Evolutionary conservation across 1,140 invertebrate genomes (phyloP).

Genomic region (Drosophila paulistorum): DNA sequence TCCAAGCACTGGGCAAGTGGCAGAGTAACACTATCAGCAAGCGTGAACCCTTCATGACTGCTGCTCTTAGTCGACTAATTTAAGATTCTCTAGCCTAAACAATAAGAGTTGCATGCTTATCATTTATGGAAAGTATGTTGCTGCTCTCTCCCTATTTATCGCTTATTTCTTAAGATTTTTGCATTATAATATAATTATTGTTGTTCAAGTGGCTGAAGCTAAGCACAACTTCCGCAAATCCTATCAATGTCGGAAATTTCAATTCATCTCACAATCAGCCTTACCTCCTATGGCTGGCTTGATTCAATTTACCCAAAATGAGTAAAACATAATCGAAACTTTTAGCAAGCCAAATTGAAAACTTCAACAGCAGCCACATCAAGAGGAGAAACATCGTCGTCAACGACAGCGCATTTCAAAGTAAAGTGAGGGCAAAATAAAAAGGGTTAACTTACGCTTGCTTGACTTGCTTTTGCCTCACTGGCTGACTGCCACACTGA

Average conservation of each 20-base stretch:
- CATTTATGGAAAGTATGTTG: neutral
- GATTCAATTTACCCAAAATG: conserved; percentile 54
- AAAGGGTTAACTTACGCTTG: conserved; percentile 16
- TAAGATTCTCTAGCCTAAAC: neutral
- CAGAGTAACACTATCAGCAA: conserved; percentile 22
- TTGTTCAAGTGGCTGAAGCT: conserved; percentile 17
- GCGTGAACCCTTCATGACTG: conserved; percentile 34
- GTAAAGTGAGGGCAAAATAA: neutral
- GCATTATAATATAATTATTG: conserved; percentile 12
- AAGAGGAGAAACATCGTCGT: neutral
- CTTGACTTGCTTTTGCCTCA: conserved; percentile 11
- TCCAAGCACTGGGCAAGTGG: conserved; percentile 4
- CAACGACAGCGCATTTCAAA: conserved; percentile 19
- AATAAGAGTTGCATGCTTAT: neutral
- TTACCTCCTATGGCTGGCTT: conserved; percentile 11
- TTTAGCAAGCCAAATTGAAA: conserved; percentile 40
- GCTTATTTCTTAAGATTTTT: neutral
- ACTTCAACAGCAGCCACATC: conserved; percentile 26
- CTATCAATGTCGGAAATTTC: conserved; percentile 56
- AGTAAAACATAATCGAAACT: conserved; percentile 20
- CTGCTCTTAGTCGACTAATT: conserved; percentile 35
- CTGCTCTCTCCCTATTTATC: neutral
- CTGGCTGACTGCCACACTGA: neutral
- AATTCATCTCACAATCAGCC: conserved; percentile 22
- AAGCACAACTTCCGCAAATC: conserved; percentile 30